A percentile compares a stretch with the other conserved stretches of the same genome.
Evolutionary conservation across 1,140 invertebrate genomes (phyloP).

Genomic region (Drosophila novamexicana): DNA sequence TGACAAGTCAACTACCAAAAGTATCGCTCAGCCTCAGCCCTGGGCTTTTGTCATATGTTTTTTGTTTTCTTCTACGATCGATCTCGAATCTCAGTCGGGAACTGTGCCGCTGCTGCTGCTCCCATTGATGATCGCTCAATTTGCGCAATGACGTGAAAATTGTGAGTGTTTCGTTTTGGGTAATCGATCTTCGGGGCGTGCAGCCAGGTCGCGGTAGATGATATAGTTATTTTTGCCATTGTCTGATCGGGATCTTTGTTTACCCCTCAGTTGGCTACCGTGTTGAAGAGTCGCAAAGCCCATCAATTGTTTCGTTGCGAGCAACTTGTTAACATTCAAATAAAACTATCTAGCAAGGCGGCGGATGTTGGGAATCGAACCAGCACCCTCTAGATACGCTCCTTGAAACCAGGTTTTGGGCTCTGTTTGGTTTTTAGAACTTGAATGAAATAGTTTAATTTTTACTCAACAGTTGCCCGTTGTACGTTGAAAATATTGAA

Average conservation of each 20-base stretch:
- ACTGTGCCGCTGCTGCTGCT: constrained; percentile 16
- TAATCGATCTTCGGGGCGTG: constrained; percentile 74
- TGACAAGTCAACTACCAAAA: constrained; percentile 66
- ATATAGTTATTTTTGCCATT: constrained; percentile 54
- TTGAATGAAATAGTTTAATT: too few relatives aligned
- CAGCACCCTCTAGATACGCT: too few relatives aligned
- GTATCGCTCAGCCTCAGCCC: constrained; percentile 20
- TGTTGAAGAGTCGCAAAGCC: constrained; percentile 19
- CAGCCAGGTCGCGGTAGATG: constrained; percentile 41
- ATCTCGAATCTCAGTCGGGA: background rate
- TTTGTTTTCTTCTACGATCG: constrained; percentile 39
- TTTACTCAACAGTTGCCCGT: too few relatives aligned
- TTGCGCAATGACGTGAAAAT: constrained; percentile 81
- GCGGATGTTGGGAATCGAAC: too few relatives aligned
- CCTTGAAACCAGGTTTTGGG: too few relatives aligned
- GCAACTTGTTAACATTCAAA: constrained; percentile 27
- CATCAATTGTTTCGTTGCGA: constrained; percentile 43
- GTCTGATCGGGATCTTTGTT: constrained; percentile 11
- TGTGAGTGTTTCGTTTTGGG: constrained; percentile 44
- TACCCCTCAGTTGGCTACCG: constrained; percentile 51
- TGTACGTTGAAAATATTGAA: too few relatives aligned
- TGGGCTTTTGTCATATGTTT: constrained; percentile 52
- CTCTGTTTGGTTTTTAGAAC: too few relatives aligned
- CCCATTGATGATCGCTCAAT: constrained; percentile 79
- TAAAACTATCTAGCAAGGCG: background rate